phyloP scores from a whole-genome alignment of 2,113 vertebrate species.

The Girardinichthys multiradiatus region DNA sequence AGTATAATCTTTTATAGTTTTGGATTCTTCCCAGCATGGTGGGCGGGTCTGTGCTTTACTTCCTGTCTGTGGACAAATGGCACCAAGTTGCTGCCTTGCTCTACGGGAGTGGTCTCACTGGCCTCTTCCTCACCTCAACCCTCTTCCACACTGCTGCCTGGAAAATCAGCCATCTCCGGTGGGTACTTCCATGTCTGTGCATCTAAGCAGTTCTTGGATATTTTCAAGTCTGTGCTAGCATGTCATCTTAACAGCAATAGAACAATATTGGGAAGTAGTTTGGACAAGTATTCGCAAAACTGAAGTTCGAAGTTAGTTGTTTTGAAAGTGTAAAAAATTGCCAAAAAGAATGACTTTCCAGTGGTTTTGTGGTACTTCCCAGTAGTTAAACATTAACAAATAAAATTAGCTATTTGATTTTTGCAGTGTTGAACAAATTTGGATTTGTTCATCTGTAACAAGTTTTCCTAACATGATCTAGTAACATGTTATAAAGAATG shows the following conservation, averaged over 20 bases:
- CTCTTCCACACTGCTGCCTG: slow-evolving; percentile 90
- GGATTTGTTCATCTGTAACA: too few species aligned
- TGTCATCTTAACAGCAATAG: too few species aligned
- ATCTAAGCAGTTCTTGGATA: not conserved
- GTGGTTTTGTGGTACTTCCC: too few species aligned
- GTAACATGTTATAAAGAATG: too few species aligned
- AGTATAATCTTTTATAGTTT: slow-evolving; percentile 73
- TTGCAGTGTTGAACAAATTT: too few species aligned
- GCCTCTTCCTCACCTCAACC: slow-evolving; percentile 90
- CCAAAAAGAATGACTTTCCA: not conserved
- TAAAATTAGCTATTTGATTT: too few species aligned
- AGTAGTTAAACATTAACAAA: too few species aligned
- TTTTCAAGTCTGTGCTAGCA: not conserved
- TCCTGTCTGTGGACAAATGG: slow-evolving; percentile 87
- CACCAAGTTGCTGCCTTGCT: slow-evolving; percentile 89
- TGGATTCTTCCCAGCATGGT: slow-evolving; percentile 93
- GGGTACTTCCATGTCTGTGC: slow-evolving; percentile 6
- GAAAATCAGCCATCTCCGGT: slow-evolving; percentile 92
- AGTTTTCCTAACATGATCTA: too few species aligned
- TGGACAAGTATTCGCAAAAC: too few species aligned
- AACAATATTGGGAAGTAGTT: too few species aligned
- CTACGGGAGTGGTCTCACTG: slow-evolving; percentile 88
- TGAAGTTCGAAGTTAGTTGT: too few species aligned
- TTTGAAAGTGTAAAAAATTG: too few species aligned
- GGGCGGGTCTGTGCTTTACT: slow-evolving; percentile 87